Base-by-base conservation (phyloP, 2,797 vertebrate genomes). In the Agapornis canus region DNA sequence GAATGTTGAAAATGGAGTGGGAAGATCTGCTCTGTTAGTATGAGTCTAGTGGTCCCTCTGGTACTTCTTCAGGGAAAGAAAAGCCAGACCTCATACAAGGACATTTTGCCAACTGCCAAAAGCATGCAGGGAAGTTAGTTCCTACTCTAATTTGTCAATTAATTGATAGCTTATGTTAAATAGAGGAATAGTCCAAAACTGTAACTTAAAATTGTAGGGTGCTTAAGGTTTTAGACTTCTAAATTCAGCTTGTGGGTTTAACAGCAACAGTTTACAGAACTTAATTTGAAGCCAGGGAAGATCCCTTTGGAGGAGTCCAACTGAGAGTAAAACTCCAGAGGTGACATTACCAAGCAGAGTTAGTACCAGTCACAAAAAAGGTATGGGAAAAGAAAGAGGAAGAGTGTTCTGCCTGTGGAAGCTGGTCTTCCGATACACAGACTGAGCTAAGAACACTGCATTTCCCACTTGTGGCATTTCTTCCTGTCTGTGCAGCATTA, bases 361-460 rank as follows among this genome's bases (percentile, higher is more conserved):
- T 75, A 40, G 56, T 17, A 75, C 6, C 21, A 23, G 22, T 47
- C 32, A 31, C 54, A 64, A 32, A 35, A 26, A 68, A 66, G 39
- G 11, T 59, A 31, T 4, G 47, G 37, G 43, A 71, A 52, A 85
- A 43, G 35, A 39, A 42, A 49, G 22, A 65, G n/a, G 23, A 64
- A 21, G 61, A 75, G 8, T 1, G 1, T 13, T n/a, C 3, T 20
- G 5, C 3, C 9, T 14, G 6, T 4, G 10, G 19, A 29, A 72
- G 10, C 23, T 23, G 4, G 11, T 54, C 9, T 90, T 40, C 61
- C 37, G 26, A 16, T 75, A 59, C 52, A 27, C 39, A 51, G 48
- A 56, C 39, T 11, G 15, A 25, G 61, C 32, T 21, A 31, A 61
- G 42, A 63, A 22, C n/a, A 8, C 13, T 42, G 13, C 26, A 6